These are phyloP conservation scores for Drosophila trapezifrons DNA, from an alignment of 1,140 invertebrate genomes.

Conservation along the genomic window DNA sequence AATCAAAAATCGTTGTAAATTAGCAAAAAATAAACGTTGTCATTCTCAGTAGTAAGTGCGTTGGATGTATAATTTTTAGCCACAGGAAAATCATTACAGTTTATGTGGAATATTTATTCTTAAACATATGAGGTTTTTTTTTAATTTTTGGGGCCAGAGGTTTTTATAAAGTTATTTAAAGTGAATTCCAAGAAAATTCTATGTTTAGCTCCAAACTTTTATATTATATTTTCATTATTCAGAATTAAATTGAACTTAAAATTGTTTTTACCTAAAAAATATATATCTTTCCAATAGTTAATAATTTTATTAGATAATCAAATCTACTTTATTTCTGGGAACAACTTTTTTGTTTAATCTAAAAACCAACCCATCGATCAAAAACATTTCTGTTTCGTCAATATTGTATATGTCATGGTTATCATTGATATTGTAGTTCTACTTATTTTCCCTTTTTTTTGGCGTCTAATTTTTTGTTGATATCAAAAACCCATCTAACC, in stretches of 20 bases:
- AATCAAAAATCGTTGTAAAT: not conserved
- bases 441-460: not conserved
- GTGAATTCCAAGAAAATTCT: not conserved
- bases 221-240: not conserved
- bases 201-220: no score
- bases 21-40: not conserved
- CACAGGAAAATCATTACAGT: no score
- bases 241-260: no score
- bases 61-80: not conserved
- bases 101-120: no score
- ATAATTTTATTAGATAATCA: no score
- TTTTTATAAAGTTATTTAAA: not conserved
- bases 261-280: not conserved
- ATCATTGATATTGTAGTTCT: not conserved
- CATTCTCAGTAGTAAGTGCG: constrained; percentile 11
- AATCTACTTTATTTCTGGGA: no score
- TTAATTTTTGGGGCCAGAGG: not conserved
- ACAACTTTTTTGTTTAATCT: no score
- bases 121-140: no score
- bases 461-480: not conserved
- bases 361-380: not conserved
- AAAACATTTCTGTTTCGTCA: not conserved
- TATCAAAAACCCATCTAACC: not conserved
- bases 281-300: no score
- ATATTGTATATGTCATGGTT: not conserved